Conservation (phyloP, 2,888 invertebrate genomes). For the Drosophila pseudotalamancana region DNA sequence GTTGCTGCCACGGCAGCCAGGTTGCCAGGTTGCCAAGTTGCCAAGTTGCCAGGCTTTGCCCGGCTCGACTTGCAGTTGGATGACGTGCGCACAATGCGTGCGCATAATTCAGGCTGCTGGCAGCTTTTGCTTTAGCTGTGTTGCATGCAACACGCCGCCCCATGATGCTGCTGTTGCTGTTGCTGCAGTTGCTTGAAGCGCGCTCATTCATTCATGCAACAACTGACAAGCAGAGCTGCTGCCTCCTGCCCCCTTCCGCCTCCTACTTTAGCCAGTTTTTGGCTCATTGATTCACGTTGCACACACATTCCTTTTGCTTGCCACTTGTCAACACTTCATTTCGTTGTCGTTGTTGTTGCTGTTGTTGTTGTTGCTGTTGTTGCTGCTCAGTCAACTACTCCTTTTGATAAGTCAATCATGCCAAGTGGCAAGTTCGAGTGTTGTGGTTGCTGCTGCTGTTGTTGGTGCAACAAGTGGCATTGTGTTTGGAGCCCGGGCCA, state of each 20-base stretch:
- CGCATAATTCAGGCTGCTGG: conserved; percentile 75
- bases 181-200: conserved; percentile 37
- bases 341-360: conserved; percentile 43
- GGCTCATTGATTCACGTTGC: conserved; percentile 77
- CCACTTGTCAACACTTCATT: conserved; percentile 78
- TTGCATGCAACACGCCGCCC: conserved; percentile 74
- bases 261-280: conserved; percentile 43
- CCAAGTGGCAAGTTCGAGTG: conserved; percentile 78
- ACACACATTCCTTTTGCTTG: conserved; percentile 78
- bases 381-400: conserved; percentile 57
- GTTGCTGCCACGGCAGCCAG: conserved; percentile 4
- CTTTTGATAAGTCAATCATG: conserved; percentile 79
- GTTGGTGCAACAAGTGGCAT: conserved; percentile 47
- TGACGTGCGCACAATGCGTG: conserved; percentile 80
- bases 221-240: conserved; percentile 7
- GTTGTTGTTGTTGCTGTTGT: conserved; percentile 32
- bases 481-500: conserved; percentile 25
- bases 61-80: conserved; percentile 42
- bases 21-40: conserved; percentile 15
- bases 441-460: conserved; percentile 38
- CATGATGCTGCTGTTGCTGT: conserved; percentile 26
- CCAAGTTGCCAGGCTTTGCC: conserved; percentile 13
- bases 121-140: conserved; percentile 33
- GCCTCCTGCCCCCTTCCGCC: neutral
- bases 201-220: conserved; percentile 73